These are phyloP conservation scores for Drosophila borealis DNA, from an alignment of 2,888 invertebrate genomes.

Conservation along the genomic window DNA sequence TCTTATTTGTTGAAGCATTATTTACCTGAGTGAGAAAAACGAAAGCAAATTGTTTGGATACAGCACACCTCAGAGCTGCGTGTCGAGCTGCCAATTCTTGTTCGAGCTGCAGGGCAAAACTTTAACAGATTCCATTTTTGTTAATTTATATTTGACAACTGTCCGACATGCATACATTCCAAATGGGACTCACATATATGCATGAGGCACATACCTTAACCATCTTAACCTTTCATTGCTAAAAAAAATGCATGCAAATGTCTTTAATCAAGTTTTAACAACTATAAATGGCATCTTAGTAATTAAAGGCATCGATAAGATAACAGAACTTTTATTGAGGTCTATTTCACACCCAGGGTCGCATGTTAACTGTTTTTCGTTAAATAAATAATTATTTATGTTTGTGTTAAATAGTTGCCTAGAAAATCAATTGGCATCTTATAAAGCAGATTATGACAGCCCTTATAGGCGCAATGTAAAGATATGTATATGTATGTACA, in stretches of 20 bases:
- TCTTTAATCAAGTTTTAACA: no score
- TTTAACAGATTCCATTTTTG: slow-evolving; percentile 14
- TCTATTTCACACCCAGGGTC: no score
- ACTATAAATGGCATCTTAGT: no score
- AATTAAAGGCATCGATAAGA: no score
- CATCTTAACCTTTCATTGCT: neutral
- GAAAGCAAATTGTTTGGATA: slow-evolving; percentile 44
- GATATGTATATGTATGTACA: no score
- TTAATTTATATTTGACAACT: slow-evolving; percentile 19
- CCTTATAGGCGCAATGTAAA: no score
- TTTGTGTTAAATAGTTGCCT: no score
- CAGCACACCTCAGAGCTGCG: slow-evolving; percentile 1
- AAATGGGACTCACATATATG: neutral
- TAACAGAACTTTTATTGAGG: no score
- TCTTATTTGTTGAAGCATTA: slow-evolving; percentile 67
- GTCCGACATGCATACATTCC: slow-evolving; percentile 1
- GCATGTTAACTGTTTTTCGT: no score
- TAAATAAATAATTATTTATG: no score
- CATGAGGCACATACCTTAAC: neutral
- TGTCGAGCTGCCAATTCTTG: slow-evolving; percentile 31
- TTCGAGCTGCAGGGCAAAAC: slow-evolving; percentile 4
- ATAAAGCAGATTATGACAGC: no score
- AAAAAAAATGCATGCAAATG: neutral
- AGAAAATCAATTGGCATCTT: no score
- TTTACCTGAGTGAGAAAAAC: slow-evolving; percentile 44